Percentiles rank a stretch among this genome's conserved stretches.
Evolutionary conservation across 1,140 invertebrate species (phyloP).

Genomic region (Hyles euphorbiae): DNA sequence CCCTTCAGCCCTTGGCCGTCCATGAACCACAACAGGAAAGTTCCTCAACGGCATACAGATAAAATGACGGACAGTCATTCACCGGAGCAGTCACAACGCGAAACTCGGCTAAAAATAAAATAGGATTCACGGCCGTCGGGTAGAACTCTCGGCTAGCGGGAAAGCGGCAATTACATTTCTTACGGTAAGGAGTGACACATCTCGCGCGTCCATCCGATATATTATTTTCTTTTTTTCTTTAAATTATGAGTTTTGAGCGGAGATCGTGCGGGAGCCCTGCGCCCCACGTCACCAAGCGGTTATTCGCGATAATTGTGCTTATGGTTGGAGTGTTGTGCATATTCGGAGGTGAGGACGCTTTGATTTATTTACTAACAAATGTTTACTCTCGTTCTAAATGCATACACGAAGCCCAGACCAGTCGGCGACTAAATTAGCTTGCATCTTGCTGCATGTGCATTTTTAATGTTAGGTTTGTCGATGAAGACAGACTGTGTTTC

Average conservation of each 20-base stretch:
- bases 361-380: conserved; percentile 23
- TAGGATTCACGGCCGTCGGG: conserved; percentile 35
- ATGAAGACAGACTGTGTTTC: too few species aligned
- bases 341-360: conserved; percentile 49
- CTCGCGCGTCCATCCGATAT: conserved; percentile 1
- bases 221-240: conserved; percentile 16
- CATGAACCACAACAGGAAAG: conserved; percentile 4
- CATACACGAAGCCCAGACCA: too few species aligned
- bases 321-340: conserved; percentile 57
- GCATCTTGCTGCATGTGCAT: too few species aligned
- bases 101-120: conserved; percentile 41
- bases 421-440: too few species aligned
- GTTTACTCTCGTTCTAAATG: too few species aligned
- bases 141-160: not conserved
- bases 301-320: conserved; percentile 54
- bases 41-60: not conserved
- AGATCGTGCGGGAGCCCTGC: conserved; percentile 41
- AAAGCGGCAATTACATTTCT: conserved; percentile 10
- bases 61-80: conserved; percentile 27
- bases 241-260: conserved; percentile 45
- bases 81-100: conserved; percentile 33
- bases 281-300: conserved; percentile 53
- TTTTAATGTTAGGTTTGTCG: too few species aligned
- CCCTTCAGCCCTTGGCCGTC: not conserved
- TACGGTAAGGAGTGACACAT: conserved; percentile 5